Base-by-base conservation (phyloP, 2,888 invertebrate genomes). In the Ypsolopha sequella region DNA sequence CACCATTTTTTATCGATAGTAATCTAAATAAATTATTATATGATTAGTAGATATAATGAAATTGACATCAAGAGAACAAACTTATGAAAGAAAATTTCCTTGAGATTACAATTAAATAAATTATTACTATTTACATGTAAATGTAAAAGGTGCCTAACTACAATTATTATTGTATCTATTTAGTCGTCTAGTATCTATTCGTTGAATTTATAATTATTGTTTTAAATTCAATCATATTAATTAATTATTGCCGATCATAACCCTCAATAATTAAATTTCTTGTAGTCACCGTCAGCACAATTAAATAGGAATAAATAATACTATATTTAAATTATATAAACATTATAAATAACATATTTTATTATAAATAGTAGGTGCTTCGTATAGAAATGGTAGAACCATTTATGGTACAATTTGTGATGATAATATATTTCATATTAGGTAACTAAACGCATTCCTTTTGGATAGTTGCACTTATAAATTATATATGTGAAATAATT, bases 181-280 rank as follows among this genome's bases (percentile, higher is more conserved):
- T 47, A 47, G 14, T 36, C 33, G 8, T 35, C 48, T 49, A 49
- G 24, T 41, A 39, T 41, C 48, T 55, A 55, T 55, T 55, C 55
- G 53, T 55, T 55, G 55, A 53, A 52, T 53, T 43, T 41, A 54
- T 49, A 51, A 50, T 50, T 47, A 49, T 50, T 50, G 39, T 51
- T 47, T 53, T 44, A 49, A 54, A 48, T 51, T 55, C 36, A 47
- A 8, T 24, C 2, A 24, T 24, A 24, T 24, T 24, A 34, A 46
- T 35, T 34, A 45, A 47, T 47, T 47, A 47, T 47, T 47, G 47
- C 47, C 47, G 14, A 36, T 47, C 2, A 36, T 34, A 47, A 36
- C 47, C 47, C 47, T 47, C 36, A 36, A 24, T 47, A 47, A 47
- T 47, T 36, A 45, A 8, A 24, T 8, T 1, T 43, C 9, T 9